Base-by-base conservation (phyloP, 1,140 invertebrate genomes). In the Colletes latitarsis region DNA sequence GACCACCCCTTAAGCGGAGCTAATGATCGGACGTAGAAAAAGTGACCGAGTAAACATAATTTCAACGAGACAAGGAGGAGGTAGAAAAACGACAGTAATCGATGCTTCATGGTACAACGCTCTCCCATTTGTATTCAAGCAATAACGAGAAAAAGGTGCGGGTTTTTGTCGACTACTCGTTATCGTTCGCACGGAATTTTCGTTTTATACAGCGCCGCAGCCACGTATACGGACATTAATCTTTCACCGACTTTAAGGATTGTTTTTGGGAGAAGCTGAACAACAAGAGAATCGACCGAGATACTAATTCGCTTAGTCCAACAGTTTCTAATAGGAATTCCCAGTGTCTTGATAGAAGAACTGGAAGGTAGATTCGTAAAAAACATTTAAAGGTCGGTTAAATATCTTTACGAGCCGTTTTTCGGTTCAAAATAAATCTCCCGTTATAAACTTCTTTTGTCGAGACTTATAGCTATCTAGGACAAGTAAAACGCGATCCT, bases 81-180 rank as follows among this genome's bases (percentile, higher is more conserved):
- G 17, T 6, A 46, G 52, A 46, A 46, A 58, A 58, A 57, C 64
- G 66, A 21, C 46, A 49, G 60, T 41, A 60, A 77, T 77, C 75
- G 75, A 70, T 69, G 43, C 66, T 41, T 60, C 75, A 15, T 41
- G 41, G 41, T 57, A 69, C 64, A 68, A 49, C 66, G 66, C 66
- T 70, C 21, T 41, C 66, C 66, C 66, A 77, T 77, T 77, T 70
- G 53, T 60, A 77, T 69, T 77, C 75, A 57, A 52, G 75, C 75
- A 60, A 77, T 49, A 77, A 19, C 21, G 19, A 67, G 62, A 70
- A 77, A 70, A 78, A 72, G 49, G 39, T 43, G 15, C 19, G 21
- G 17, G 9, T 76, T 76, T 76, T 76, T 68, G 52, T 15, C 1
- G 53, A 57, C 63, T 55, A 30, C 63, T 68, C 41, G 63, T 76